Conservation (phyloP, 2,888 invertebrate genomes). For the Byasa hedistus region DNA sequence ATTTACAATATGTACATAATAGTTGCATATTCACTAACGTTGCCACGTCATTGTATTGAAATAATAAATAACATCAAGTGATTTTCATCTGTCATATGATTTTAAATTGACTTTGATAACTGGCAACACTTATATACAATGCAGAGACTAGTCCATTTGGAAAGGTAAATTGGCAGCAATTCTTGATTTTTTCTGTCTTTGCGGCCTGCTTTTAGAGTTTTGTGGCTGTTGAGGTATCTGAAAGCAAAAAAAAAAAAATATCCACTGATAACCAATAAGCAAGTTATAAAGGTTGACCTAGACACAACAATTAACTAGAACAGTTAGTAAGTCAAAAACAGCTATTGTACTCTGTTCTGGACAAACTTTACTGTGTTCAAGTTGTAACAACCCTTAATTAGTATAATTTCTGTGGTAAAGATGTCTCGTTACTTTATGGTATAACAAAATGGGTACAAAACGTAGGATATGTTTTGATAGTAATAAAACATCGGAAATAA, state of each 20-base stretch:
- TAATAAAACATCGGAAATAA: too few relatives aligned
- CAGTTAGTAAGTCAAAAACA: too few relatives aligned
- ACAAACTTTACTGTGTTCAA: too few relatives aligned
- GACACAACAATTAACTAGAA: too few relatives aligned
- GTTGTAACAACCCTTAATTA: too few relatives aligned
- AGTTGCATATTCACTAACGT: conserved; percentile 12
- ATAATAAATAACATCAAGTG: conserved; percentile 1
- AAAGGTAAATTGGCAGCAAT: conserved; percentile 74
- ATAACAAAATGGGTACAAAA: too few relatives aligned
- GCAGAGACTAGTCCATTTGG: conserved; percentile 54
- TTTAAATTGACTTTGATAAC: neutral
- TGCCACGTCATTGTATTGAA: conserved; percentile 4
- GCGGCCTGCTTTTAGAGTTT: conserved; percentile 32
- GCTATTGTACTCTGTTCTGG: too few relatives aligned
- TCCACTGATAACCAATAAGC: neutral
- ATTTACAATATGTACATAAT: conserved; percentile 28
- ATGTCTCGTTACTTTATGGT: too few relatives aligned
- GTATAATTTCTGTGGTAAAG: too few relatives aligned
- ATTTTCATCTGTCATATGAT: neutral
- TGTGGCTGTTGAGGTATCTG: conserved; percentile 30
- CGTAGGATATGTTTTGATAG: too few relatives aligned
- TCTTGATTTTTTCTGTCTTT: conserved; percentile 65
- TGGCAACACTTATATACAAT: conserved; percentile 7
- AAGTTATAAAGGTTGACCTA: too few relatives aligned
- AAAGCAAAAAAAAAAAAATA: neutral